Percentiles rank a stretch among this genome's conserved stretches.
Conservation (phyloP, 2,113 vertebrate genomes). For the Protobothrops flavoviridis region DNA sequence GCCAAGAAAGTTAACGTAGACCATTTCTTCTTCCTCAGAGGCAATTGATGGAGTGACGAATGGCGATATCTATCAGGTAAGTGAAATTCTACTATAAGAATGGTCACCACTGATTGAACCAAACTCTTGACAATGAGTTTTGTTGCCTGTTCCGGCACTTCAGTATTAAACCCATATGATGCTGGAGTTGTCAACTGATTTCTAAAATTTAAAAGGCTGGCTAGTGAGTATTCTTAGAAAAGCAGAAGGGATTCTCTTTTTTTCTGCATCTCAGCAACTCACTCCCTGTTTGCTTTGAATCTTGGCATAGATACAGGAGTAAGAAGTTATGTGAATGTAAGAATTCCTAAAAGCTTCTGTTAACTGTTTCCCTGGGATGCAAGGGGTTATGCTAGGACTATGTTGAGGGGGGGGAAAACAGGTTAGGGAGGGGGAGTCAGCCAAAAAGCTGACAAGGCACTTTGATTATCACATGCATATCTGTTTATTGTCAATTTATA, state of each 20-base stretch:
- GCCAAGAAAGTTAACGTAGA: slow-evolving; percentile 35
- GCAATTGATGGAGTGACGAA: slow-evolving; percentile 81
- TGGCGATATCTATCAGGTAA: slow-evolving; percentile 82
- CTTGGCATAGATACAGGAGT: not conserved
- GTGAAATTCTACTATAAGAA: slow-evolving; percentile 3
- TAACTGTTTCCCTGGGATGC: no score
- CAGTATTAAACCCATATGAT: not conserved
- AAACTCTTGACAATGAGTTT: not conserved
- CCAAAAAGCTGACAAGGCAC: not conserved
- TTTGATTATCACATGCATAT: not conserved
- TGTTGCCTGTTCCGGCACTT: not conserved
- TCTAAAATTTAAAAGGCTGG: not conserved
- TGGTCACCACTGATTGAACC: not conserved
- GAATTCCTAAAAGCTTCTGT: not conserved
- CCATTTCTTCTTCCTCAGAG: slow-evolving; percentile 67
- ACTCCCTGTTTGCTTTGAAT: not conserved
- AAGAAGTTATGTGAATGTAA: not conserved
- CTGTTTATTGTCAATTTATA: not conserved
- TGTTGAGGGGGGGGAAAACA: not conserved
- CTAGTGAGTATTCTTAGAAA: no score
- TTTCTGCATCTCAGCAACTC: not conserved
- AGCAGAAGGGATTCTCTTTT: not conserved
- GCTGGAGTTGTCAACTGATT: not conserved
- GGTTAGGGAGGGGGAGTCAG: no score
- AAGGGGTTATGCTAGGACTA: no score